Conservation (phyloP, 1,140 invertebrate genomes). For the Chironomus striatipennis region DNA sequence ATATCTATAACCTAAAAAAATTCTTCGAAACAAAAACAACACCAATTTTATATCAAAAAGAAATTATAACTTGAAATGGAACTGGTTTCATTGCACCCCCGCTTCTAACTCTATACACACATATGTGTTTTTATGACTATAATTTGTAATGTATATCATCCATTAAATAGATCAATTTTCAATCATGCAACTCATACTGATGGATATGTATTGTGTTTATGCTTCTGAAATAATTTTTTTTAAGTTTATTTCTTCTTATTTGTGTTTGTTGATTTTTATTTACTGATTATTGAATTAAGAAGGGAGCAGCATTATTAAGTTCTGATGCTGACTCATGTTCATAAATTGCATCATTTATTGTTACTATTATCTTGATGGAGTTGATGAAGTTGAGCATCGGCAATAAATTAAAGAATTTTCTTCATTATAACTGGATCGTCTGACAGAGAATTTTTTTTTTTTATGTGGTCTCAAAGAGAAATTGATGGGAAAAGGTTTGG, state of each 20-base stretch:
- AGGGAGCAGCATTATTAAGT: not conserved
- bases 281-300: no score
- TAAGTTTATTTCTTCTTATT: not conserved
- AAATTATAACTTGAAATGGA: not conserved
- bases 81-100: not conserved
- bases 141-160: not conserved
- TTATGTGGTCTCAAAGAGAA: no score
- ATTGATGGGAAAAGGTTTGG: no score
- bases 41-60: not conserved
- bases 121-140: not conserved
- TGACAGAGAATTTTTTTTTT: no score
- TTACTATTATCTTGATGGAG: not conserved
- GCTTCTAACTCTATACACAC: not conserved
- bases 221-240: not conserved
- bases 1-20: no score
- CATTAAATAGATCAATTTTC: not conserved
- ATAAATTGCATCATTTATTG: constrained; percentile 14
- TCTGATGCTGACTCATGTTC: not conserved
- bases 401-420: no score
- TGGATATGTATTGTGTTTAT: not conserved
- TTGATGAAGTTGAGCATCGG: no score
- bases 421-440: no score
- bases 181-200: not conserved
- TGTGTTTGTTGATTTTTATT: no score
- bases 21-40: not conserved